These are phyloP conservation scores for Eudyptes chrysolophus DNA, from an alignment of 2,113 vertebrate species.

Conservation along the genomic window DNA sequence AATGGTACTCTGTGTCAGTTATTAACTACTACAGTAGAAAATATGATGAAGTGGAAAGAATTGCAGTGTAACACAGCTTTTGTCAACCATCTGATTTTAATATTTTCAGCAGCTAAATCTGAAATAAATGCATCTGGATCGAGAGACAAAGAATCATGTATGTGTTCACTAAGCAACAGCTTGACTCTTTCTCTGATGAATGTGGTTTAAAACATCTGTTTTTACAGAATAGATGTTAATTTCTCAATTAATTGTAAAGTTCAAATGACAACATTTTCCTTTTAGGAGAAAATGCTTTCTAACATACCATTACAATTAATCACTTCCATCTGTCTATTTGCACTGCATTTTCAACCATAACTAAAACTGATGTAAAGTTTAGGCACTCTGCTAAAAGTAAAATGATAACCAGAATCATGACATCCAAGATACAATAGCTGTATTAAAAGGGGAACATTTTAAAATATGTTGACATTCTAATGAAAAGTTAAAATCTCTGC, in stretches of 20 bases:
- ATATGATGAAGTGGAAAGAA: not conserved
- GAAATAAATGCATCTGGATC: not conserved
- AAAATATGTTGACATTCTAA: not conserved
- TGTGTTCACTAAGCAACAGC: not conserved
- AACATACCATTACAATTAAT: constrained; percentile 2
- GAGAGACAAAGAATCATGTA: not conserved
- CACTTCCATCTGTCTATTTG: constrained; percentile 23
- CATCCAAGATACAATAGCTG: not conserved
- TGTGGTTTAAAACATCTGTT: not conserved
- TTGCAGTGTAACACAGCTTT: not conserved
- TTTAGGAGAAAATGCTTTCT: constrained; percentile 28
- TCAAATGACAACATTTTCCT: not conserved
- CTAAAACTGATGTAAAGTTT: not conserved
- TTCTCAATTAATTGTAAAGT: constrained; percentile 14
- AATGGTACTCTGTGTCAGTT: not conserved
- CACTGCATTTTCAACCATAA: not conserved
- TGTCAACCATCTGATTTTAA: not conserved
- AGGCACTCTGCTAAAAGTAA: not conserved
- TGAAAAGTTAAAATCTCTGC: not conserved
- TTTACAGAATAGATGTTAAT: constrained; percentile 22
- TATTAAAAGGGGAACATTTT: not conserved
- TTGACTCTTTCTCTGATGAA: not conserved
- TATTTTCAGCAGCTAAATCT: not conserved
- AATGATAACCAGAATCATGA: not conserved
- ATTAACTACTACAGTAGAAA: not conserved